Evolutionary conservation across 2,113 vertebrate genomes (phyloP).

Genomic region (Syngnathus floridae): DNA sequence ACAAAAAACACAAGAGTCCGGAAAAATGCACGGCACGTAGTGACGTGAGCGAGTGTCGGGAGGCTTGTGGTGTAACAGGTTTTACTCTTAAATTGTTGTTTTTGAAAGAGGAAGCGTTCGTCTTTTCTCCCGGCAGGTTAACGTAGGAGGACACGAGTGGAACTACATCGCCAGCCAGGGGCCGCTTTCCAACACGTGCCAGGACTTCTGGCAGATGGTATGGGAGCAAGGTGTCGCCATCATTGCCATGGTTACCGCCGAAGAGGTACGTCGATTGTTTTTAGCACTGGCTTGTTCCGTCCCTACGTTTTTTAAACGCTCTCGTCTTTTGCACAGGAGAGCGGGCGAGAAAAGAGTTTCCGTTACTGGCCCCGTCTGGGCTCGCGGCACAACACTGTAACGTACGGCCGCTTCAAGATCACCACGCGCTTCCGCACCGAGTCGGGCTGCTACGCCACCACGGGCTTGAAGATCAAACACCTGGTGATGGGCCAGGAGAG

Average conservation of each 20-base stretch:
- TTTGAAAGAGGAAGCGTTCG: neutral
- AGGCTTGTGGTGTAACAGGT: neutral
- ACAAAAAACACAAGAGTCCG: neutral
- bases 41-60: neutral
- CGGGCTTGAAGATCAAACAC: slow-evolving; percentile 92
- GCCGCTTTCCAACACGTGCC: slow-evolving; percentile 86
- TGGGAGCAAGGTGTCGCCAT: slow-evolving; percentile 95
- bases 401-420: slow-evolving; percentile 93
- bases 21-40: neutral
- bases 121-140: slow-evolving; percentile 67
- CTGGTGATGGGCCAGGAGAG: slow-evolving; percentile 90
- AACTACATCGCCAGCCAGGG: slow-evolving; percentile 93
- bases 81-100: neutral
- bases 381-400: slow-evolving; percentile 90
- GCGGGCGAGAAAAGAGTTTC: slow-evolving; percentile 91
- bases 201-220: slow-evolving; percentile 99
- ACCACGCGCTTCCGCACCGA: slow-evolving; percentile 94
- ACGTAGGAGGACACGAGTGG: slow-evolving; percentile 85
- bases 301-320: neutral
- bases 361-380: slow-evolving; percentile 95
- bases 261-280: slow-evolving; percentile 75
- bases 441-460: slow-evolving; percentile 96
- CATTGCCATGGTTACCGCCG: slow-evolving; percentile 94
- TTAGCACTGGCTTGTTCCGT: neutral
- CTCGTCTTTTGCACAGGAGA: slow-evolving; percentile 71